A percentile compares a stretch with the other conserved stretches of the same genome.
Conservation (phyloP, 1,140 invertebrate genomes). For the Lutraria rhynchaena region DNA sequence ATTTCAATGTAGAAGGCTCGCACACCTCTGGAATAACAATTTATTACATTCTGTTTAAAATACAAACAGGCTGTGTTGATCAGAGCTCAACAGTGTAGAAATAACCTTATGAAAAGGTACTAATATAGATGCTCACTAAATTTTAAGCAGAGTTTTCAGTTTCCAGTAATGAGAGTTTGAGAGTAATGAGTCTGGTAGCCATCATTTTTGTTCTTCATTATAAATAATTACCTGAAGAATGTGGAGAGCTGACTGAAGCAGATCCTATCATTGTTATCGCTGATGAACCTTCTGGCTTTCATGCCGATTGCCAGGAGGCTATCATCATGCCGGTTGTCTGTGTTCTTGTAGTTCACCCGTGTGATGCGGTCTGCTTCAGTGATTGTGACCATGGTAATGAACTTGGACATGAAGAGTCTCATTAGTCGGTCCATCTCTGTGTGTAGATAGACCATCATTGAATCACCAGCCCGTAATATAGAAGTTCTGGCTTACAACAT, state of each 20-base stretch:
- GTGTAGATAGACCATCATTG: constrained; percentile 7
- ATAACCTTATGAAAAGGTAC: too few species aligned
- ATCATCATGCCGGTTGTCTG: constrained; percentile 36
- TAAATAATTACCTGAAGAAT: constrained; percentile 24
- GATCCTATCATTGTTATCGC: neutral
- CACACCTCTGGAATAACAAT: neutral
- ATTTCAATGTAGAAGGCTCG: neutral
- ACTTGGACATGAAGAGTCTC: constrained; percentile 28
- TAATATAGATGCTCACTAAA: neutral
- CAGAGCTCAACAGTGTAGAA: too few species aligned
- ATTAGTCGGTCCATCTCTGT: constrained; percentile 21
- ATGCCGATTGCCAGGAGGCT: constrained; percentile 26
- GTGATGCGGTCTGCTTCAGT: neutral
- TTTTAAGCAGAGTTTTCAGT: neutral
- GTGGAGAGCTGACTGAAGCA: neutral
- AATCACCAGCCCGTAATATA: neutral
- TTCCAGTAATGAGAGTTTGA: neutral
- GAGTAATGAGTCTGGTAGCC: neutral
- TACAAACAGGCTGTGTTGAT: too few species aligned
- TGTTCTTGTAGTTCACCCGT: constrained; percentile 3
- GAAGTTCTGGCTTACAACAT: neutral
- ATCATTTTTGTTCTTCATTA: neutral
- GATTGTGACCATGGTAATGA: neutral
- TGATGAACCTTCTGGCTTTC: constrained; percentile 12
- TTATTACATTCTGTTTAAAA: neutral